Base-by-base conservation (phyloP, 2,888 invertebrate species). In the Apamea anceps region DNA sequence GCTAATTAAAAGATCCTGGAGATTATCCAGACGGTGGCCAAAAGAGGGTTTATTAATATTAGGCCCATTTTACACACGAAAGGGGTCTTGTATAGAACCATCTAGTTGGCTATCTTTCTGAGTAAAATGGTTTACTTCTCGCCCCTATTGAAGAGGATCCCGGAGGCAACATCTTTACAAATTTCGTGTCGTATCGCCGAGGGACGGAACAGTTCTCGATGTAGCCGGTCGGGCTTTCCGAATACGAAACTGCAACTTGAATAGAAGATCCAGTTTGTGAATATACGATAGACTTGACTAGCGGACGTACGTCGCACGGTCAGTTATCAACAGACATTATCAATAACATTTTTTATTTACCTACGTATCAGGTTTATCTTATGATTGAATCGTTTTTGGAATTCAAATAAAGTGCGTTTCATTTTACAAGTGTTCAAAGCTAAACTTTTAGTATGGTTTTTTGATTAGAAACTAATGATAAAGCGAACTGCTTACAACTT, bases 91-190 rank as follows among this genome's bases (percentile, higher is more conserved):
- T 86, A 63, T 77, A 66, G 65, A 67, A 60, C 63, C 62, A 73
- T 88, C 63, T 75, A 86, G 82, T 73, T 79, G 68, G 72, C 68
- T 86, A 88, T 83, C 72, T 85, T 82, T 80, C 62, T n/a, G n/a
- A 84, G 78, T 71, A 78, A 87, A 90, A 89, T 90, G 89, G 89
- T 89, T 89, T 90, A 89, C 88, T 90, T 88, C 83, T 84, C 87
- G 77, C 76, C 57, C 85, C 87, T 82, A 88, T 89, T 90, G 86
- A 88, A 81, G 87, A 76, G 81, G 85, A 88, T 90, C 85, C 87
- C 85, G 83, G 72, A 81, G 71, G 82, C 88, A 89, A 90, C 90
- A 89, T 92, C 93, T 92, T 93, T 93, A 91, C 92, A 93, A 93
- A 93, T 93, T 93, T 91, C 80, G 91, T 88, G 85, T 87, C 89